phyloP scores from a whole-genome alignment of 2,888 invertebrate species.

The Autographa gamma region DNA sequence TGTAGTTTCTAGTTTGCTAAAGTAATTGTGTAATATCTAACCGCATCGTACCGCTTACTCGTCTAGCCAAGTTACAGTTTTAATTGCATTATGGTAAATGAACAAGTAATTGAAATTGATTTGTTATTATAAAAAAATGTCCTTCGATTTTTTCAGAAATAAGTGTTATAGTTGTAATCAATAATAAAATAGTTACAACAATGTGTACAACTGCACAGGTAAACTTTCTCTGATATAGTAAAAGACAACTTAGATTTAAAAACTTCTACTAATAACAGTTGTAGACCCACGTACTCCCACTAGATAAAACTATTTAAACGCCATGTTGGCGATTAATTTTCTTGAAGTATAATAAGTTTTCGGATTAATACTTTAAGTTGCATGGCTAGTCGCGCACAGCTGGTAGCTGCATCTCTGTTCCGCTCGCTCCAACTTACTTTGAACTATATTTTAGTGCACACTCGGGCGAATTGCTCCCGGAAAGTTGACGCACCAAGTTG shows the following conservation, averaged over 20 bases:
- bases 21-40: conserved; percentile 50
- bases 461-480: conserved; percentile 71
- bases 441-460: conserved; percentile 80
- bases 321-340: conserved; percentile 35
- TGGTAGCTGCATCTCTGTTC: conserved; percentile 65
- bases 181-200: too few relatives aligned
- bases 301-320: conserved; percentile 6
- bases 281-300: background rate
- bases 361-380: conserved; percentile 63
- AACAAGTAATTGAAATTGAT: conserved; percentile 1
- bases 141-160: too few relatives aligned
- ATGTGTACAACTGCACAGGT: too few relatives aligned
- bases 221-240: too few relatives aligned
- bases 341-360: conserved; percentile 51
- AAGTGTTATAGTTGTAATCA: too few relatives aligned
- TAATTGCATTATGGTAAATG: conserved; percentile 63
- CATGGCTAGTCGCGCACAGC: conserved; percentile 63
- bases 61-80: conserved; percentile 54
- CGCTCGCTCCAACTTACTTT: conserved; percentile 71
- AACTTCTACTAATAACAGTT: background rate
- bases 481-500: conserved; percentile 71
- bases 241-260: too few relatives aligned
- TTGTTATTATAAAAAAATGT: too few relatives aligned
- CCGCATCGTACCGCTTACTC: conserved; percentile 30
- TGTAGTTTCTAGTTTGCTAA: conserved; percentile 33